Conservation (phyloP, 92 coral and sea anemone species). For the Phymanthus crucifer region DNA sequence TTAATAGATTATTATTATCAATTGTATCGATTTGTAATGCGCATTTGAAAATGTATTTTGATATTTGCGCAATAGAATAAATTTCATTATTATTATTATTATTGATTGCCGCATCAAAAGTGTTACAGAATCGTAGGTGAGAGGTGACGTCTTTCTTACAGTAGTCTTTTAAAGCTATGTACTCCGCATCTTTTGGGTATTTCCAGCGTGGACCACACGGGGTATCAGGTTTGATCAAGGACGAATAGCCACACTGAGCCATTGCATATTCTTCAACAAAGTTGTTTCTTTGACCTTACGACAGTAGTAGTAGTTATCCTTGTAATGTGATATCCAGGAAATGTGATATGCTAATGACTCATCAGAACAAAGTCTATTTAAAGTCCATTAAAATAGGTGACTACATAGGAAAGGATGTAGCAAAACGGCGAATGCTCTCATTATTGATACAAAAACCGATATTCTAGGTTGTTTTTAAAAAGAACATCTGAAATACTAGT, state of each 20-base stretch:
- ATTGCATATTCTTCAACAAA: constrained; percentile 21
- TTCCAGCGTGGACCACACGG: constrained; percentile 24
- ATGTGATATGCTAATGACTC: no score
- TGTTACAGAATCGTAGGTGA: constrained; percentile 29
- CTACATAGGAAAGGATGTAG: constrained; percentile 25
- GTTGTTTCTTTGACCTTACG: constrained; percentile 19
- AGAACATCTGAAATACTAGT: constrained; percentile 27
- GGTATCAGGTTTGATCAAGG: constrained; percentile 2
- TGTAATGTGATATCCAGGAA: constrained; percentile 6
- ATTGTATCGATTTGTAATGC: no score
- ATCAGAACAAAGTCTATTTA: no score
- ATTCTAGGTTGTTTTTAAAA: no score
- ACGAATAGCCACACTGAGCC: constrained; percentile 38
- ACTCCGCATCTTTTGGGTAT: constrained; percentile 27
- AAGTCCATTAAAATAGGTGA: constrained; percentile 8
- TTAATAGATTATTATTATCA: no score
- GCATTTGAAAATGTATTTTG: no score
- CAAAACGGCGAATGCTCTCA: constrained; percentile 28
- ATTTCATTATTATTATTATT: no score
- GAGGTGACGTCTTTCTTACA: constrained; percentile 26
- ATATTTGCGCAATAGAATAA: no score
- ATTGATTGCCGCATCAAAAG: not conserved
- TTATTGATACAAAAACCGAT: constrained; percentile 11
- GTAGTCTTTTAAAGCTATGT: constrained; percentile 12
- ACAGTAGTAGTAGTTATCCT: constrained; percentile 23